Evolutionary conservation across 1,140 invertebrate genomes (phyloP).

Genomic region (Temnothorax nylanderi): DNA sequence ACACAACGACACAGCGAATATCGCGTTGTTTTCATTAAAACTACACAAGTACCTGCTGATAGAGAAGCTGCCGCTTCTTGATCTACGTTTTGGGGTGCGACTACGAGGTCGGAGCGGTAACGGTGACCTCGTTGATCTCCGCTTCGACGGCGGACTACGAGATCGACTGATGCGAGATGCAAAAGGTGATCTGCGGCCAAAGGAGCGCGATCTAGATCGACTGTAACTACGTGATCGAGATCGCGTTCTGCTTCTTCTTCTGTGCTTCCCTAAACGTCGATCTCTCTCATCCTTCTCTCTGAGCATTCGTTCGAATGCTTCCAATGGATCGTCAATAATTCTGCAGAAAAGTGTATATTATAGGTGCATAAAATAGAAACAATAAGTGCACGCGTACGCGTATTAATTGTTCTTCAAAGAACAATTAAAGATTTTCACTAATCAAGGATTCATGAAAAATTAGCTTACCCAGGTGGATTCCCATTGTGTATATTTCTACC

Average conservation of each 20-base stretch:
- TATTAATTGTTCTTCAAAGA: neutral
- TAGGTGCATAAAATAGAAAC: neutral
- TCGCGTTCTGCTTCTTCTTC: constrained; percentile 85
- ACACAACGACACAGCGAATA: too few relatives aligned
- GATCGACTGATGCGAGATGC: constrained; percentile 81
- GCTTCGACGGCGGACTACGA: constrained; percentile 81
- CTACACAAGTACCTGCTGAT: constrained; percentile 85
- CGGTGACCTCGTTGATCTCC: constrained; percentile 81
- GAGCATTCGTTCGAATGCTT: constrained; percentile 94
- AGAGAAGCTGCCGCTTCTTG: constrained; percentile 84
- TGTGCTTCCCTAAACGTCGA: constrained; percentile 88
- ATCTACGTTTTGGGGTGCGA: constrained; percentile 82
- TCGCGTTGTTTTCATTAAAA: constrained; percentile 6
- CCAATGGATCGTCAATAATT: constrained; percentile 92
- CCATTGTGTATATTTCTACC: constrained; percentile 83
- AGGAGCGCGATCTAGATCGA: constrained; percentile 84
- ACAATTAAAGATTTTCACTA: neutral
- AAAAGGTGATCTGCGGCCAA: constrained; percentile 80
- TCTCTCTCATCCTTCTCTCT: constrained; percentile 93
- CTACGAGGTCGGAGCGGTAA: constrained; percentile 82
- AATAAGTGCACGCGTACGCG: neutral
- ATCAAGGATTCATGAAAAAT: neutral
- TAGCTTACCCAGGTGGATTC: constrained; percentile 82
- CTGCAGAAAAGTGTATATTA: constrained; percentile 81
- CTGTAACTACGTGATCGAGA: constrained; percentile 86